phyloP scores from a whole-genome alignment of 1,140 invertebrate genomes.

The Agrilus planipennis region DNA sequence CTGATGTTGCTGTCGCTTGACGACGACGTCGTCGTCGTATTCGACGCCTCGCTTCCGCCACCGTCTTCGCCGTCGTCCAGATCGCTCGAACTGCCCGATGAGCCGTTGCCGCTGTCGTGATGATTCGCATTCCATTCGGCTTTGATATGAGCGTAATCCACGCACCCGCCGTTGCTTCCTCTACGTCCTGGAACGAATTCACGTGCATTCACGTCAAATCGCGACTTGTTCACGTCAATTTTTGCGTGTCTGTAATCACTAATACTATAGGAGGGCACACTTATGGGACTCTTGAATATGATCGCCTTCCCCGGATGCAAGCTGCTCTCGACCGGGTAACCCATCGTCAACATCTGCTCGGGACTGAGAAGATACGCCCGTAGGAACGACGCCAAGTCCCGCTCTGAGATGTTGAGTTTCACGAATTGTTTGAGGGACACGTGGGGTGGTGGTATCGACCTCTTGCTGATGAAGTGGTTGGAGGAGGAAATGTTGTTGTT shows the following conservation, averaged over 20 bases:
- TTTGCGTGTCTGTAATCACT: background rate
- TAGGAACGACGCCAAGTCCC: conserved; percentile 35
- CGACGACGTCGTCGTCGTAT: background rate
- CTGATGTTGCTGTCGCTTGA: no score
- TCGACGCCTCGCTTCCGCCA: conserved; percentile 22
- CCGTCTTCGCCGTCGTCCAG: conserved; percentile 23
- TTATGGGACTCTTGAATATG: conserved; percentile 44
- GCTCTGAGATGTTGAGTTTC: conserved; percentile 34
- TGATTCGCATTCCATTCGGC: conserved; percentile 17
- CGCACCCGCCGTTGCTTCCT: no score
- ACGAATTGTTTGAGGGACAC: conserved; percentile 29
- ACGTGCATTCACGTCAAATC: conserved; percentile 47
- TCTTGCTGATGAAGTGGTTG: no score
- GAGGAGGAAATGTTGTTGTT: no score
- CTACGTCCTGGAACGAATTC: conserved; percentile 57
- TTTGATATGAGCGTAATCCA: conserved; percentile 6
- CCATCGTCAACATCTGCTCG: conserved; percentile 52
- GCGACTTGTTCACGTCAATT: conserved; percentile 4
- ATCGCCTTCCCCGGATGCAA: conserved; percentile 46
- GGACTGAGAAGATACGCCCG: conserved; percentile 48
- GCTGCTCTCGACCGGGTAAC: conserved; percentile 57
- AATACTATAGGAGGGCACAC: conserved; percentile 4
- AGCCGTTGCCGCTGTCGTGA: conserved; percentile 38
- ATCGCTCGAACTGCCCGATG: conserved; percentile 31
- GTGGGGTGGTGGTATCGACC: background rate